Evolutionary conservation across 2,113 vertebrate genomes (phyloP).

Genomic region (Oceanodroma tethys): DNA sequence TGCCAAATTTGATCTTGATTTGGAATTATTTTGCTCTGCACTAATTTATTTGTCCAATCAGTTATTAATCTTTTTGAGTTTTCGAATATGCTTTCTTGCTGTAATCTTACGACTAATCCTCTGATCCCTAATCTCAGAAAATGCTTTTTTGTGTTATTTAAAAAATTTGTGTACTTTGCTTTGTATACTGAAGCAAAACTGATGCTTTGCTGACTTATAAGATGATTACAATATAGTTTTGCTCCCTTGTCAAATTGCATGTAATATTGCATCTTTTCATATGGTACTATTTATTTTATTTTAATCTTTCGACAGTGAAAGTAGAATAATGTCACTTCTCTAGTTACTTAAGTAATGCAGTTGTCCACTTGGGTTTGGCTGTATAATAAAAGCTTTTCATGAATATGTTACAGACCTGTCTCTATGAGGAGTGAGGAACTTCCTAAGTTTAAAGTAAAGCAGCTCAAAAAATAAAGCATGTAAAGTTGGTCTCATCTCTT

Average conservation of each 20-base stretch:
- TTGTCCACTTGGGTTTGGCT: background rate
- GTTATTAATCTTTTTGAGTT: constrained; percentile 73
- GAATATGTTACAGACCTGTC: background rate
- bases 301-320: background rate
- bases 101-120: constrained; percentile 97
- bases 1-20: constrained; percentile 68
- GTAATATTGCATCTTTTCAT: background rate
- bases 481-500: background rate
- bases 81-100: constrained; percentile 90
- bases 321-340: background rate
- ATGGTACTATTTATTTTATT: background rate
- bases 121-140: constrained; percentile 71
- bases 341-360: background rate
- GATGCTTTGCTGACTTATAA: constrained; percentile 67
- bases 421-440: background rate
- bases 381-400: background rate
- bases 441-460: background rate
- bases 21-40: constrained; percentile 70
- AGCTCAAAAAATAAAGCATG: background rate
- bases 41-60: constrained; percentile 84
- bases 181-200: constrained; percentile 50
- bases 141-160: constrained; percentile 52
- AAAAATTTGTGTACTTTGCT: constrained; percentile 47
- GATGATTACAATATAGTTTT: constrained; percentile 8
- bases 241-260: background rate